phyloP scores from a whole-genome alignment of 2,797 vertebrate genomes.

The Zenarchopterus dispar region DNA sequence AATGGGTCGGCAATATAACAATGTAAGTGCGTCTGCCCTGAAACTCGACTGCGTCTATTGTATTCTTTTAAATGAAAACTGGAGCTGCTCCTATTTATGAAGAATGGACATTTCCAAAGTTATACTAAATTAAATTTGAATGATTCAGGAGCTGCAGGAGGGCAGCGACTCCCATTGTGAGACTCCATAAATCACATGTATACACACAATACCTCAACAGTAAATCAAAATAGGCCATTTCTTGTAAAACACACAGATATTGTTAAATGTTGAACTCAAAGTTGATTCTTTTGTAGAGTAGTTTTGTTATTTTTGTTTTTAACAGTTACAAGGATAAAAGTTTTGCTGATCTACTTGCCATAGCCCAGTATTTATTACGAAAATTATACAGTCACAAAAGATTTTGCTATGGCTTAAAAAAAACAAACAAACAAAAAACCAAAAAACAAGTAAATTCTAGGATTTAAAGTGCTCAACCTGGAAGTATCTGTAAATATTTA shows the following conservation, averaged over 20 bases:
- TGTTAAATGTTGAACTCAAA: too few relatives aligned
- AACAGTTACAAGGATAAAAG: neutral
- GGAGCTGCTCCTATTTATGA: conserved; percentile 17
- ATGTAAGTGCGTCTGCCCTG: conserved; percentile 5
- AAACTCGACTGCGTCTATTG: conserved; percentile 12
- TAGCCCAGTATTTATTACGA: too few relatives aligned
- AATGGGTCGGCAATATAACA: conserved; percentile 30
- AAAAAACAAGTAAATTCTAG: too few relatives aligned
- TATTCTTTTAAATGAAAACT: conserved; percentile 9
- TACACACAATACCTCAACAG: conserved; percentile 5
- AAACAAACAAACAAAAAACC: too few relatives aligned
- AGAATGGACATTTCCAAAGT: conserved; percentile 13
- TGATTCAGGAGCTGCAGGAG: conserved; percentile 28
- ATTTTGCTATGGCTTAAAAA: too few relatives aligned
- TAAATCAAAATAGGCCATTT: conserved; percentile 5
- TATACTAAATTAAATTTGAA: conserved; percentile 21
- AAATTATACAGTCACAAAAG: too few relatives aligned
- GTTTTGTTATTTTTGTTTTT: too few relatives aligned
- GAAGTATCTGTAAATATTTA: too few relatives aligned
- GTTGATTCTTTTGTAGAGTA: too few relatives aligned
- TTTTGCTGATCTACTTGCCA: neutral
- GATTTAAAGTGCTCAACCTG: too few relatives aligned
- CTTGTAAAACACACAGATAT: neutral
- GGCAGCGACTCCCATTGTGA: conserved; percentile 15
- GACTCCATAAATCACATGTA: neutral